phyloP scores from a whole-genome alignment of 2,113 vertebrate species.

The Pelodiscus sinensis region DNA sequence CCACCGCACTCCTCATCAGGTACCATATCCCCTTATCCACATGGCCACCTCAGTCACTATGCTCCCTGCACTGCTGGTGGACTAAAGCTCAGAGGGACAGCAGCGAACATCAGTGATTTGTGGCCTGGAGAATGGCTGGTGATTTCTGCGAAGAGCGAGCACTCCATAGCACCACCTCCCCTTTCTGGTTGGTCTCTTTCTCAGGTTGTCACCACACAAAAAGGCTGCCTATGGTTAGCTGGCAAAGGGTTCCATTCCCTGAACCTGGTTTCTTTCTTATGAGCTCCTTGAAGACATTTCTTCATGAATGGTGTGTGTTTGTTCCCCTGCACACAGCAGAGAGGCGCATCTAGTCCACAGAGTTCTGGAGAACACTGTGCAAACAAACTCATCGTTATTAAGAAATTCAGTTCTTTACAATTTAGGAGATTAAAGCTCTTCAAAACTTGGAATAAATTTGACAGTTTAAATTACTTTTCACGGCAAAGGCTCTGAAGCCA shows the following conservation, averaged over 20 bases:
- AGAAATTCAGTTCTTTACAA: constrained; percentile 65
- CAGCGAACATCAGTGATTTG: background rate
- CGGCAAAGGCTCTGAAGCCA: constrained; percentile 69
- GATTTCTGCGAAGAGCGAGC: background rate
- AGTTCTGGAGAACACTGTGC: constrained; percentile 29
- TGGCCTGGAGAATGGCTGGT: background rate
- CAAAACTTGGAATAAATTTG: constrained; percentile 66
- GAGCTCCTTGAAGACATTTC: background rate
- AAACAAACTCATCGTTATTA: constrained; percentile 66
- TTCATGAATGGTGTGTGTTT: background rate
- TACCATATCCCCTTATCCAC: background rate
- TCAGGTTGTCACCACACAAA: background rate
- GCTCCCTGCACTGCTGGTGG: background rate
- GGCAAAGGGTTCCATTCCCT: background rate
- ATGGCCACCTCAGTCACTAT: background rate
- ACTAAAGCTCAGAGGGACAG: background rate
- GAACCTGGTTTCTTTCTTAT: background rate
- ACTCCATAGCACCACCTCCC: background rate
- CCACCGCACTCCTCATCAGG: background rate
- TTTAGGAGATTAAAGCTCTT: constrained; percentile 73
- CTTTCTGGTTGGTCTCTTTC: background rate
- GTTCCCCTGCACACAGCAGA: background rate
- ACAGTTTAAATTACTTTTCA: constrained; percentile 76
- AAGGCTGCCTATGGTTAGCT: background rate
- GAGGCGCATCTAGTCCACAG: background rate